Evolutionary conservation across 2,888 invertebrate species (phyloP), one percentile per base, ranked within the genome.

Genomic region (Dendrolimus houi): DNA sequence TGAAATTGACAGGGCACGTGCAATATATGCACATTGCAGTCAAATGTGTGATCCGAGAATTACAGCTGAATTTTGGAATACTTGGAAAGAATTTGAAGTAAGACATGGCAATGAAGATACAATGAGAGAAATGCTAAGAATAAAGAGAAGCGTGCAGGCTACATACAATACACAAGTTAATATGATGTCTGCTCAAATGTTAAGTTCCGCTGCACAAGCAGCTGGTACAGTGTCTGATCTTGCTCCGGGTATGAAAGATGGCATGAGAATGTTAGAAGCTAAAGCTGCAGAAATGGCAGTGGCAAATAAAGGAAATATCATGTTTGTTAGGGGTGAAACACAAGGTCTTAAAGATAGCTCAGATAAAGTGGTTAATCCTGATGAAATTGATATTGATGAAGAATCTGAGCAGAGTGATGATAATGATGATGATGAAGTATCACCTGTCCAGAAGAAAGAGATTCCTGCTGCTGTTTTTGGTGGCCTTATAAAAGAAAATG

Each of bases 1-100:
- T 56, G 99, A 99, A 93, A 97, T 99, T 59, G 99, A 99, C 82
- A 92, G 99, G 65, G 99, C 99, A 0, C 91, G 99, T 64, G 98
- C 98, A 1, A 96, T 99, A 71, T 99, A 99, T 81, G 96, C 97
- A 0, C 99, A 99, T 83, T 99, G 99, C 76, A 98, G 99, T 70
- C 99, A 99, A 92, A 97, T 99, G 85, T 99, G 99, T 85, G 99
- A 99, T 92, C 99, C 99, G 1, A 93, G 99, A 78, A 98, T 98
- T 9, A 97, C 98, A 7, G 93, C 94, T 0, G 95, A 96, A 58
- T 99, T 99, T 84, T 99, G 99, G 99, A 96, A 97, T 77, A 96
- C 97, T 1, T 99, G 99, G 99, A 98, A 99, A 81, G 98, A 99
- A 74, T 99, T 99, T 90, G 99, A 99, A 91, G 97, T 99, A 14